phyloP scores from a whole-genome alignment of 2,113 vertebrate species.

The Aythya baeri region DNA sequence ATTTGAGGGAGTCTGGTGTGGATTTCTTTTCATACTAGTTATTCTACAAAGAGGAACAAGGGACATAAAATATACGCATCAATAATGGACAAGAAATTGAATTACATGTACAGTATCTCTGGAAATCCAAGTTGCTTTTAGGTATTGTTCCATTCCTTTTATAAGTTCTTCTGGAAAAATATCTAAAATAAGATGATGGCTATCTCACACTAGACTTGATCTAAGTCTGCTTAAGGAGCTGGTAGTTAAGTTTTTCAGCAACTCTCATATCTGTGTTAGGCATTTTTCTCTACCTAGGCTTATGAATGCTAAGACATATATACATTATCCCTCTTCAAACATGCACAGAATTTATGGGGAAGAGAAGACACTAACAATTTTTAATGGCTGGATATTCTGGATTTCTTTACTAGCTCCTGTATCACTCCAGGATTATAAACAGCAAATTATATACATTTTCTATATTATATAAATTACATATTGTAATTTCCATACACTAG shows the following conservation, averaged over 20 bases:
- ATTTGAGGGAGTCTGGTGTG: not conserved
- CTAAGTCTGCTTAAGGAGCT: not conserved
- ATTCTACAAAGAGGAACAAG: not conserved
- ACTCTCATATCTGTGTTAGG: not conserved
- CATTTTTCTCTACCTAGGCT: not conserved
- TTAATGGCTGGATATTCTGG: not conserved
- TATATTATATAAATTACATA: too few relatives aligned
- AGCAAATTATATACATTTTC: not conserved
- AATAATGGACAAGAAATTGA: not conserved
- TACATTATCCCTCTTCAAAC: not conserved
- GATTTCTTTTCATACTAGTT: not conserved
- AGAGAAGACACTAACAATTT: not conserved
- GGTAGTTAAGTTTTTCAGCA: not conserved
- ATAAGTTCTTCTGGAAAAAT: not conserved
- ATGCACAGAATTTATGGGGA: not conserved
- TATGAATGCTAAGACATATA: not conserved
- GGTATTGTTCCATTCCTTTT: not conserved
- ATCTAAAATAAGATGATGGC: not conserved
- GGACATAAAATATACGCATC: not conserved
- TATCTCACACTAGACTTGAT: not conserved
- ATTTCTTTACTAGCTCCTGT: not conserved
- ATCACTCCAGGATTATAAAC: not conserved
- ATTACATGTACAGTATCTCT: not conserved
- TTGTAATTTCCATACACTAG: not conserved
- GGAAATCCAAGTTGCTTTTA: not conserved